Conservation (phyloP, 2,113 vertebrate species). For the Telmatochromis bifrenatus region DNA sequence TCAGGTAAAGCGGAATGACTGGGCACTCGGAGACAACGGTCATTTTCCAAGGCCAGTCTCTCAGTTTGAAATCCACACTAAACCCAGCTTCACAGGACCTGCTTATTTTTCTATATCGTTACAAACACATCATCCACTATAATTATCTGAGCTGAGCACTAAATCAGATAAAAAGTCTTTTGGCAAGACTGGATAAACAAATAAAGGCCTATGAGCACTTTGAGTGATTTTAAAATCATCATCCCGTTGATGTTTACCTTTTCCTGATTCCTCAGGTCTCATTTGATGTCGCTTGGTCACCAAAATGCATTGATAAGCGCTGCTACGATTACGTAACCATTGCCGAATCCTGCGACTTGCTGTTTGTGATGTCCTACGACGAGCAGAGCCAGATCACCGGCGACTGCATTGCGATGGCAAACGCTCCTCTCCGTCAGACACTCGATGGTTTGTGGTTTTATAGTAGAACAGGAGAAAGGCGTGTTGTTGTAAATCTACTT, state of each 20-base stretch:
- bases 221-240: not conserved
- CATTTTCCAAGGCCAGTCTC: not conserved
- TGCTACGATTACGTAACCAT: conserved; percentile 90
- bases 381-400: conserved; percentile 88
- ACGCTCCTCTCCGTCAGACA: conserved; percentile 83
- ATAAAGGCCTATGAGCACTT: not conserved
- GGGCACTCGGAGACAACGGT: not conserved
- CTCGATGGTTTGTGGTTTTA: conserved; percentile 72
- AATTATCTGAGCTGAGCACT: not conserved
- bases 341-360: conserved; percentile 86
- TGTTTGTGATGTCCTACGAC: conserved; percentile 98
- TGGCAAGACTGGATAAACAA: fast-evolving
- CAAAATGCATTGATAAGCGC: conserved; percentile 80
- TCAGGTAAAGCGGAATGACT: conserved; percentile 72
- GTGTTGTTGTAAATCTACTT: not conserved
- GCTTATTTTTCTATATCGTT: not conserved
- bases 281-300: conserved; percentile 94
- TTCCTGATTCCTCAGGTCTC: conserved; percentile 78
- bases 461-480: not conserved
- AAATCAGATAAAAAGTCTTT: not conserved
- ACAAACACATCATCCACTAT: not conserved
- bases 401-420: conserved; percentile 87
- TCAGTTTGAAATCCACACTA: not conserved
- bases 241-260: not conserved
- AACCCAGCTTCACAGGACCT: not conserved